Base-by-base conservation (phyloP, 1,140 invertebrate genomes). In the Diabrotica virgifera region DNA sequence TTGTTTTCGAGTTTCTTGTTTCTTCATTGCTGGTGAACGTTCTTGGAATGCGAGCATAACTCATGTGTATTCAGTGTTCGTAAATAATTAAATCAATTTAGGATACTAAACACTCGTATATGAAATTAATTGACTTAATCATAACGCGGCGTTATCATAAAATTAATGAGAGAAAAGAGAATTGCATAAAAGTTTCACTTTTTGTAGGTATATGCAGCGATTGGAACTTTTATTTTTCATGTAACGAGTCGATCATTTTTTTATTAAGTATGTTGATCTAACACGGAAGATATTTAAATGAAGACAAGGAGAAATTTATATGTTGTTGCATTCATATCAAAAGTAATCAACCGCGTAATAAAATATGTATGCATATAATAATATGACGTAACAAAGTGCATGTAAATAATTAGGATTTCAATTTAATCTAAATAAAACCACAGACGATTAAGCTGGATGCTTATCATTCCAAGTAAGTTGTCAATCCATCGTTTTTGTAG, bases 41-140 rank as follows among this genome's bases (percentile, higher is more conserved):
- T 65, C 51, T 36, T 60, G 54, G 38, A 36, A 52, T 59, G 36
- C 59, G 8, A 46, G 8, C 40, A n/a, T n/a, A 46, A 46, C 40
- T 57, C 37, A 12, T 57, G 36, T n/a, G 36, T n/a, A 37, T 36
- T 57, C 55, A 57, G 10, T 57, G 55, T 37, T 36, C 36, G 55
- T 36, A 57, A 57, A 57, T 36, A 57, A 57, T 57, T 57, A 57
- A 57, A 57, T 57, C 36, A 36, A 57, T 57, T 13, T 24, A 11
- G 12, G 12, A 13, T 53, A 53, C 7, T 53, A 66, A 6, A 46
- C n/a, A 46, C 8, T 46, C 40, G 8, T 46, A 46, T 46, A 46
- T 8, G 40, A 46, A 46, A n/a, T 46, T 46, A 5, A 46, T 46
- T 46, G 40, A 46, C n/a, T 46, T 46, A 46, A 46, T 46, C 40